A percentile compares a stretch with the other conserved stretches of the same genome.
Evolutionary conservation across 2,888 invertebrate genomes (phyloP).

Genomic region (Leistus spinibarbis): DNA sequence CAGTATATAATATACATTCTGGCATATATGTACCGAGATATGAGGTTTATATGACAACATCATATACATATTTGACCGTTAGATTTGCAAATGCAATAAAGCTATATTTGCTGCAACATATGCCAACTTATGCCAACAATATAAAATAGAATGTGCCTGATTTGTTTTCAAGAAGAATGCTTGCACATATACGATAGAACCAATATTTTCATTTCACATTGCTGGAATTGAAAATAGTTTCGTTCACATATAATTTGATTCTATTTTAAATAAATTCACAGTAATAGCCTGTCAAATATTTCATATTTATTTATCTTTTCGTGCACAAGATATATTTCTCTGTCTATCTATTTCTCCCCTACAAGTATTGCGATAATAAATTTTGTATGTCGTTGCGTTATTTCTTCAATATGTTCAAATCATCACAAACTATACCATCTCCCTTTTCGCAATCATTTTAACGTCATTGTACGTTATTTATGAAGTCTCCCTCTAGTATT

Average conservation of each 20-base stretch:
- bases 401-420: neutral
- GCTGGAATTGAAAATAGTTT: neutral
- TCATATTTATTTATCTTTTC: neutral
- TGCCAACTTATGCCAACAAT: slow-evolving; percentile 16
- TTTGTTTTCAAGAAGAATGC: slow-evolving; percentile 12
- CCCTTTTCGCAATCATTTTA: neutral
- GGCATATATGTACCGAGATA: neutral
- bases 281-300: neutral
- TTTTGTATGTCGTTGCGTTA: neutral
- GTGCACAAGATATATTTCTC: neutral
- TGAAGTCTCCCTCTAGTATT: too few relatives aligned
- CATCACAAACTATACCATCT: neutral
- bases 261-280: neutral
- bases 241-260: neutral
- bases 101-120: slow-evolving; percentile 28
- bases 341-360: neutral
- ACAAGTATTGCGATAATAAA: neutral
- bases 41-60: neutral
- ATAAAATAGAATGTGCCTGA: slow-evolving; percentile 24
- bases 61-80: slow-evolving; percentile 7
- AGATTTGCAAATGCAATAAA: slow-evolving; percentile 21
- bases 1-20: neutral
- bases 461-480: neutral
- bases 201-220: neutral
- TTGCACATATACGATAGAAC: neutral